Percentiles rank a stretch among this genome's conserved stretches.
phyloP scores from a whole-genome alignment of 2,797 vertebrate species.

The Ctenopoma multispine region DNA sequence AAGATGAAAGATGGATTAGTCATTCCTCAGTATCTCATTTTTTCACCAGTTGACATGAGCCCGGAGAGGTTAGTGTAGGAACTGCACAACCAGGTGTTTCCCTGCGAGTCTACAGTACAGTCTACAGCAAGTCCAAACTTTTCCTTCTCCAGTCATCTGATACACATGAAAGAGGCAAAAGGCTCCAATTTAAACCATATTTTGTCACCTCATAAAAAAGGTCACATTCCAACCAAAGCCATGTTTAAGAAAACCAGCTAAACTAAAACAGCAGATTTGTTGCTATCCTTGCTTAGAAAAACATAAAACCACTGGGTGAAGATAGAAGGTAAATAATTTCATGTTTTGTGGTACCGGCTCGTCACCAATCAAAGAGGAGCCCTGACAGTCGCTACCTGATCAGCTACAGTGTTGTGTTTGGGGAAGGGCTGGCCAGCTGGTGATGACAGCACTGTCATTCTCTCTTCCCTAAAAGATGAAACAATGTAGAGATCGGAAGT shows the following conservation, averaged over 20 bases:
- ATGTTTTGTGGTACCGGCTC: background rate
- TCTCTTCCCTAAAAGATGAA: constrained; percentile 57
- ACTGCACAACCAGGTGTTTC: constrained; percentile 73
- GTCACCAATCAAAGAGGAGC: constrained; percentile 17
- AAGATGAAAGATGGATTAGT: no score
- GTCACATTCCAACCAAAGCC: constrained; percentile 36
- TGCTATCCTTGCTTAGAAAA: background rate
- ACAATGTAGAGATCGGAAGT: constrained; percentile 54
- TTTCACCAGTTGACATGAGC: constrained; percentile 19
- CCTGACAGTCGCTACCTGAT: constrained; percentile 25
- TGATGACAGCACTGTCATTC: constrained; percentile 67
- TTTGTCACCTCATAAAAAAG: constrained; percentile 55
- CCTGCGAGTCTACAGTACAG: constrained; percentile 29
- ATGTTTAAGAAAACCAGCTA: constrained; percentile 9
- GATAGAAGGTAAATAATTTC: constrained; percentile 9
- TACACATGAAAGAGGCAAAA: constrained; percentile 53
- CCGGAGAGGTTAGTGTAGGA: constrained; percentile 48
- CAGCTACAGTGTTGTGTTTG: constrained; percentile 39
- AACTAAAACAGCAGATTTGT: background rate
- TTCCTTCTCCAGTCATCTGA: constrained; percentile 49
- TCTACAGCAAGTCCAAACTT: constrained; percentile 59
- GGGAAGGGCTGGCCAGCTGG: constrained; percentile 18
- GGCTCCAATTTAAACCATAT: constrained; percentile 46
- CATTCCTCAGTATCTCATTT: background rate
- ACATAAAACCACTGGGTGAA: background rate